Evolutionary conservation across 2,888 invertebrate species (phyloP), one percentile per base, ranked within the genome.

Genomic region (Hemithea aestivaria): DNA sequence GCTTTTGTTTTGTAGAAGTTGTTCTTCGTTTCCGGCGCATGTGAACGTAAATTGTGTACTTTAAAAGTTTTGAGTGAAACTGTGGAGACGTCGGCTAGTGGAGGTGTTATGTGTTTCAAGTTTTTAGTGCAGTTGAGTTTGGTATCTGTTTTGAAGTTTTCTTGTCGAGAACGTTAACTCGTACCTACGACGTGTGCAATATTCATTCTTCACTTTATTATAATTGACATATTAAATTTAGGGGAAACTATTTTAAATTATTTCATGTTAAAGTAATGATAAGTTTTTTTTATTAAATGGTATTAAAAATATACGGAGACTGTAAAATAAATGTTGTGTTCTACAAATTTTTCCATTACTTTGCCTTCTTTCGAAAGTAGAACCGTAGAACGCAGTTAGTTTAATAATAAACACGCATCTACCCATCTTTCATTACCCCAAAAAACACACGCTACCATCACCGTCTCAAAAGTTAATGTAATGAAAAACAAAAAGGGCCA

Each of bases 401-500:
- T 4, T 5, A 16, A 16, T 16, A 16, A 16, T 16, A 16, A 16
- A 16, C 9, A 35, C 20, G 16, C 30, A 22, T 29, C 25, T 53
- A 53, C 58, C 51, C 56, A 58, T 51, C 56, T 57, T 66, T 78
- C 65, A 73, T 78, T 76, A 74, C 58, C 48, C 53, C 51, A 58
- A 61, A 73, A 62, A 72, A 68, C 69, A 74, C 82, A 83, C 81
- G 76, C 66, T 62, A 68, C 84, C 80, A 83, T 74, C 73, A 75
- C 70, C 69, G 73, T 68, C 81, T 85, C 82, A 84, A 79, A 85
- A 85, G 84, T 87, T 85, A 87, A 87, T 87, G 85, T 84, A 85
- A 87, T 85, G 87, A 85, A 87, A 85, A 87, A 85, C 87, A 87
- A 87, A 87, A 85, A 85, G 87, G 83, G 81, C 84, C 84, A 85